Base-by-base conservation (phyloP, 2,888 invertebrate genomes). In the Eilema griseolum region DNA sequence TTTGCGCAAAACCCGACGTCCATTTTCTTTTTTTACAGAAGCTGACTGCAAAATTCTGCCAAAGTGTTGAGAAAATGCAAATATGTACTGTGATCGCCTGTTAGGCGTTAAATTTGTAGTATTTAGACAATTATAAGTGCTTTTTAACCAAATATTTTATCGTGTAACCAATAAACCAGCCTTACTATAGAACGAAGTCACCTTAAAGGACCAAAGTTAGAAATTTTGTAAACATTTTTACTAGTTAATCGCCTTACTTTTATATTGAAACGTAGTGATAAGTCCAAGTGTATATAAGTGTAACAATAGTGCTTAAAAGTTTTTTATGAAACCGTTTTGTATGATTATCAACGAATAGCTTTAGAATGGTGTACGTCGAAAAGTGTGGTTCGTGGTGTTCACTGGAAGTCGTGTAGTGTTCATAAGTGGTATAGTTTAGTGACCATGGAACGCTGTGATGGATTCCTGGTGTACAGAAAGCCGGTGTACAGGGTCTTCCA, bases 401-500 rank as follows among this genome's bases (percentile, higher is more conserved):
- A 61, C 80, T 84, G 82, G 86, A 85, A 70, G 79, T 84, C 76
- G 83, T 85, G 77, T 84, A 76, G 85, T 87, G 86, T 81, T 84
- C 79, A 65, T 73, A 37, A 70, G 74, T 73, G 76, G 57, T 74
- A 74, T 1, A 78, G 71, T 75, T 61, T 69, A 71, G 52, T 71
- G 73, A 96, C 93, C 96, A 97, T 97, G 96, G 97, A 97, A 96
- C 96, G 97, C 88, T 97, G 97, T 89, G 97, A 97, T 92, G 97
- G 97, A 87, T 97, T 97, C 94, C 96, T 97, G 92, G 96, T 97
- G 95, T 97, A 97, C 96, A 96, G 97, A 90, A 97, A 97, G 91
- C 97, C 97, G 90, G 97, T 97, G 81, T 97, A 97, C 95, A 96
- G 97, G 95, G 97, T 97, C 90, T 97, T 97, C 96, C 97, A 97